Evolutionary conservation across 2,888 invertebrate genomes (phyloP), one percentile per base, ranked within the genome.

Genomic region (Caenorhabditis wallacei): DNA sequence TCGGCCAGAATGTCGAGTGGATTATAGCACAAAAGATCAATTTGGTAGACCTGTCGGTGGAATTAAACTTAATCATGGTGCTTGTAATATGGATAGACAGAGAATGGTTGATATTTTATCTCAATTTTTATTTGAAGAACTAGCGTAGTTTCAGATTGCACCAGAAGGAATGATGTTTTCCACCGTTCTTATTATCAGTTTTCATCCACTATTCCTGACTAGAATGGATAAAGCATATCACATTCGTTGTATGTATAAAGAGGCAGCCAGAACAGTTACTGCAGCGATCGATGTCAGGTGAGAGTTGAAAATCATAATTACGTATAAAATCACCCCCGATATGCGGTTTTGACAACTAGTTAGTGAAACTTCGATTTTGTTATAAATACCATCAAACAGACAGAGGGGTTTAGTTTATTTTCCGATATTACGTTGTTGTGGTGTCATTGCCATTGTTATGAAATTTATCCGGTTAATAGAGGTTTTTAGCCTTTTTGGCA

Each of bases 161-260:
- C 89, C 90, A 2, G 89, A 91, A 59, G 92, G 92, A 20, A 92
- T 92, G 91, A 89, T 90, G 85, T 92, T 92, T 70, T 90, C 90
- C 0, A 89, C 92, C 7, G 89, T 92, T 4, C 81, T 92, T 11
- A 90, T 92, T 35, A 89, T 92, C 57, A 89, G 89, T 66, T 92
- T 92, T 64, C 92, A 92, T 78, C 91, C 92, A 66, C 69, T 91
- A 1, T 91, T 91, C 72, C 76, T 91, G 22, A 92, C 92, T 1
- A 91, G 91, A 85, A 87, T 91, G 78, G 92, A 92, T 81, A 88
- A 90, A 40, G 92, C 92, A 16, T 92, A 90, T 76, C 88, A 91
- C 75, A 90, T 92, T 72, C 91, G 92, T 43, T 92, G 92, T 78
- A 86, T 92, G 89, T 92, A 92, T 68, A 81, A 89, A 54, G 92